Evolutionary conservation across 37 sponge, comb jelly and placozoan species (phyloP).

Genomic region (Tethya wilhelma): DNA sequence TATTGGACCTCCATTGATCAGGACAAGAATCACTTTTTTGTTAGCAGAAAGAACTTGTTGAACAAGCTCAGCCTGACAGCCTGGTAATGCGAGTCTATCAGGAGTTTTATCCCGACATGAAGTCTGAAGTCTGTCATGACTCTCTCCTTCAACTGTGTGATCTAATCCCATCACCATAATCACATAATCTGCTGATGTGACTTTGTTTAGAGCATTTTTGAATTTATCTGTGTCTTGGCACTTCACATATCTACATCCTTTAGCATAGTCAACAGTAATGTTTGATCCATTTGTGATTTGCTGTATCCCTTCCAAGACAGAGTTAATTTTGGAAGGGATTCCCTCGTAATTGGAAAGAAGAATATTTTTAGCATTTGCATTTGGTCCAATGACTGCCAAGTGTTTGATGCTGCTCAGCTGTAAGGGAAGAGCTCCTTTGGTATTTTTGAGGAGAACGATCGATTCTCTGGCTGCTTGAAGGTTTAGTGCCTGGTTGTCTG

Average conservation of each 20-base stretch:
- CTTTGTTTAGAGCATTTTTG: slow-evolving; percentile 14
- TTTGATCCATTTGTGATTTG: not conserved
- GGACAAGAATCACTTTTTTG: slow-evolving; percentile 42
- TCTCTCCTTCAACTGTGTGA: slow-evolving; percentile 53
- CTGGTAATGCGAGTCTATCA: slow-evolving; percentile 57
- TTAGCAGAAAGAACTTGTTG: slow-evolving; percentile 13
- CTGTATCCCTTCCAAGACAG: slow-evolving; percentile 55
- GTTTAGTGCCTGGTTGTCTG: slow-evolving; percentile 41
- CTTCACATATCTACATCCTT: slow-evolving; percentile 20
- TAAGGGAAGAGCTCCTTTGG: not conserved
- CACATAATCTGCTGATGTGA: slow-evolving; percentile 53
- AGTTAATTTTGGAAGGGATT: slow-evolving; percentile 33
- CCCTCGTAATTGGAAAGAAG: slow-evolving; percentile 72
- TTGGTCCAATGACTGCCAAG: slow-evolving; percentile 55
- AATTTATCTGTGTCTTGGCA: slow-evolving; percentile 49
- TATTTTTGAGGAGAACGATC: slow-evolving; percentile 25
- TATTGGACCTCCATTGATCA: slow-evolving; percentile 76
- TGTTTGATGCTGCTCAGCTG: slow-evolving; percentile 35
- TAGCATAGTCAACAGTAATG: slow-evolving; percentile 9
- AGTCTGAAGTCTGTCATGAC: slow-evolving; percentile 39
- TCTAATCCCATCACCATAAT: slow-evolving; percentile 71
- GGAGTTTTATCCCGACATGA: slow-evolving; percentile 4
- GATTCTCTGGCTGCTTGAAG: slow-evolving; percentile 47
- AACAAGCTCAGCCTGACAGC: slow-evolving; percentile 53
- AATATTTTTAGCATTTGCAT: slow-evolving; percentile 35